Conservation (phyloP, 2,797 vertebrate genomes). For the Yasuhikotakia modesta region DNA sequence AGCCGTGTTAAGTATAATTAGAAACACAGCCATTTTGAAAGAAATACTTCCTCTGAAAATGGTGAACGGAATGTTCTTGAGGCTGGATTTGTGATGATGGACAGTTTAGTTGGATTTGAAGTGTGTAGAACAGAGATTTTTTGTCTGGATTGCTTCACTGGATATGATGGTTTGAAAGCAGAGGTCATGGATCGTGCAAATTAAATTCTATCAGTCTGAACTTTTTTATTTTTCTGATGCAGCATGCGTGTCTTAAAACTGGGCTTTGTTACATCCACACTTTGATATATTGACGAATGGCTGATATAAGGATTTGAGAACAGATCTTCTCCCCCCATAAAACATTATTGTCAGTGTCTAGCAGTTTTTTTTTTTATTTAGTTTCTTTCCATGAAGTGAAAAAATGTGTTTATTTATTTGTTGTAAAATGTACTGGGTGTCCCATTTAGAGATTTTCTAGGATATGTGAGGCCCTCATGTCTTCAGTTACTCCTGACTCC, state of each 20-base stretch:
- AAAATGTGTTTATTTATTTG: slow-evolving; percentile 35
- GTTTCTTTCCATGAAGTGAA: slow-evolving; percentile 33
- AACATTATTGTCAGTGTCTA: slow-evolving; percentile 6
- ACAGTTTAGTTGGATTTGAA: slow-evolving; percentile 35
- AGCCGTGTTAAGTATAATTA: slow-evolving; percentile 49
- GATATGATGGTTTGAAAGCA: not conserved
- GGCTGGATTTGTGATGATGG: slow-evolving; percentile 32
- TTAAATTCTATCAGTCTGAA: not conserved
- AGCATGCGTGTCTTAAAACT: not conserved
- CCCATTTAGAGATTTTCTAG: slow-evolving; percentile 23
- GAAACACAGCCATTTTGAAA: slow-evolving; percentile 39
- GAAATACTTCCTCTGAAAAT: slow-evolving; percentile 27
- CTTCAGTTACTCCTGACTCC: slow-evolving; percentile 18
- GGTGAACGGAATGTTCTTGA: slow-evolving; percentile 48
- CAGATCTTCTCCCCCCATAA: slow-evolving; percentile 6
- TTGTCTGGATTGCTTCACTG: slow-evolving; percentile 12
- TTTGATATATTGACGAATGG: not conserved
- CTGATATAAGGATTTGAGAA: not conserved
- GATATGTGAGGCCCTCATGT: slow-evolving; percentile 25
- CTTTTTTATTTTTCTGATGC: not conserved
- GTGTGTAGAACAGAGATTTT: slow-evolving; percentile 4
- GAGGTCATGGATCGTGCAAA: not conserved
- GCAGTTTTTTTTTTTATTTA: slow-evolving; percentile 6
- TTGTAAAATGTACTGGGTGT: slow-evolving; percentile 40
- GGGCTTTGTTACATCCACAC: not conserved